These are phyloP conservation scores for Eulemur coronatus DNA, from an alignment of 2,797 vertebrate genomes.

Conservation along the genomic window DNA sequence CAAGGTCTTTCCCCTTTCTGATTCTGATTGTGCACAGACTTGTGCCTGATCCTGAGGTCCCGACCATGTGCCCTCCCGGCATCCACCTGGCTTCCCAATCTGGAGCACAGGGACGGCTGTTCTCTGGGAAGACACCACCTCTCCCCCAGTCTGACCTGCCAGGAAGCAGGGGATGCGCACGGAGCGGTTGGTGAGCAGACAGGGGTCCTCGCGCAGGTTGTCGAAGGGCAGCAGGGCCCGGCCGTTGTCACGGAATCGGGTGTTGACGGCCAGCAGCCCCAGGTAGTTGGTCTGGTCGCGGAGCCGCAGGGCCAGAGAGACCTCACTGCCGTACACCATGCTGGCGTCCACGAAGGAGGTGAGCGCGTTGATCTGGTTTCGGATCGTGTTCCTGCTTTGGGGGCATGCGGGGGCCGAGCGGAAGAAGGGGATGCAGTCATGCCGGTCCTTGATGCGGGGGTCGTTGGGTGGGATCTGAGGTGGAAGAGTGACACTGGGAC, in stretches of 20 bases:
- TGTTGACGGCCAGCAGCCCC: constrained; percentile 88
- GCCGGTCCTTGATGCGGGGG: constrained; percentile 69
- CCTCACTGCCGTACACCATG: constrained; percentile 89
- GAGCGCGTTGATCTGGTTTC: constrained; percentile 90
- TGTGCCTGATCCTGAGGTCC: not conserved
- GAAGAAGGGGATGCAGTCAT: constrained; percentile 88
- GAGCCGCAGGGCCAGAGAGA: constrained; percentile 78
- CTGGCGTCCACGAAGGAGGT: constrained; percentile 90
- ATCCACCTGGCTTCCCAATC: not conserved
- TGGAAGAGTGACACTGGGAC: not conserved
- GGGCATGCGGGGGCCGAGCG: constrained; percentile 87
- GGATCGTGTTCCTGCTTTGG: constrained; percentile 52
- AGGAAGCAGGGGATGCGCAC: constrained; percentile 91
- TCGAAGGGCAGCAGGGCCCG: constrained; percentile 89
- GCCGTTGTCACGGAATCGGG: constrained; percentile 82
- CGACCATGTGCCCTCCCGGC: not conserved
- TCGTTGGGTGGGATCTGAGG: constrained; percentile 87
- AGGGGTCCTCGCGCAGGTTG: constrained; percentile 74
- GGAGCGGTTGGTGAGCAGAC: constrained; percentile 84
- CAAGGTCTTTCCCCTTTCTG: not conserved
- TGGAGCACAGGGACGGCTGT: not conserved
- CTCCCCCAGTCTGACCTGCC: constrained; percentile 85
- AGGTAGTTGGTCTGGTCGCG: constrained; percentile 80
- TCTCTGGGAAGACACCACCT: not conserved
- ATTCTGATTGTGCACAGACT: no score